phyloP scores from a whole-genome alignment of 2,888 invertebrate genomes.

The Selenia dentaria region DNA sequence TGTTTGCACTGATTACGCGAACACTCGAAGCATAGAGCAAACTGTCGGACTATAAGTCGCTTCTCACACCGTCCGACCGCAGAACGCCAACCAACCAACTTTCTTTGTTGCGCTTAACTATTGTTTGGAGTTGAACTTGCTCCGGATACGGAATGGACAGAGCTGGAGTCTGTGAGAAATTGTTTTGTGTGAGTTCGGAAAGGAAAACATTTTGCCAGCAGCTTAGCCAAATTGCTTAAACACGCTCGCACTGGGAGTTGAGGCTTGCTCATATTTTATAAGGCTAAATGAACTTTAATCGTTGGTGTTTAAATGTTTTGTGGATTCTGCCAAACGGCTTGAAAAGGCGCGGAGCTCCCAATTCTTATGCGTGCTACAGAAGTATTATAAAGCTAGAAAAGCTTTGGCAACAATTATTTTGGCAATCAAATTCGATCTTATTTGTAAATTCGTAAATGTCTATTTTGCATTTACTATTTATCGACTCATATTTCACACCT shows the following conservation, averaged over 20 bases:
- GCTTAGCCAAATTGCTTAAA: constrained; percentile 77
- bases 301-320: constrained; percentile 34
- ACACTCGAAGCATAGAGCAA: constrained; percentile 44
- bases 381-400: no score
- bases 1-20: constrained; percentile 54
- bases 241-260: constrained; percentile 47
- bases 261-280: constrained; percentile 61
- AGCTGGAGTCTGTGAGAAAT: constrained; percentile 69
- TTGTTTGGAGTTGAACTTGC: constrained; percentile 77
- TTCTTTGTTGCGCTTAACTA: constrained; percentile 76
- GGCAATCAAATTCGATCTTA: no score
- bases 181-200: constrained; percentile 78
- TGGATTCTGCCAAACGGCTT: not conserved
- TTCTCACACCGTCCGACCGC: constrained; percentile 58
- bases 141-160: constrained; percentile 74
- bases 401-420: no score
- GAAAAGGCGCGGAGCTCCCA: no score
- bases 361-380: no score
- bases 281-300: constrained; percentile 68
- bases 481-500: constrained; percentile 19
- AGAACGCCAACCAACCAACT: constrained; percentile 56
- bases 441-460: no score
- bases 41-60: constrained; percentile 48
- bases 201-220: constrained; percentile 78
- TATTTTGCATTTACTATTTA: constrained; percentile 20